Evolutionary conservation across 2,113 vertebrate species (phyloP).

Genomic region (Seriola quinqueradiata): DNA sequence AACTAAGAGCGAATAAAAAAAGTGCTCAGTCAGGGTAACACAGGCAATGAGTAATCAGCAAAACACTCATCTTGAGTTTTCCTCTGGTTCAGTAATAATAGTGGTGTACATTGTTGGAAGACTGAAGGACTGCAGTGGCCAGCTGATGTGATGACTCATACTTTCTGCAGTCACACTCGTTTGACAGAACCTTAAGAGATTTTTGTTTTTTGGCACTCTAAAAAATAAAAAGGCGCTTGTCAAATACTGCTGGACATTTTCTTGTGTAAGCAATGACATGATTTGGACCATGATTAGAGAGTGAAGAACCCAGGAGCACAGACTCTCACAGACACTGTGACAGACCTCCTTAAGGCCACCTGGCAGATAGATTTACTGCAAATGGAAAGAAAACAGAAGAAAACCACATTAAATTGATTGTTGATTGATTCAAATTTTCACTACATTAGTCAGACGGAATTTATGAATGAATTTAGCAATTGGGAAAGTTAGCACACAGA

Average conservation of each 20-base stretch:
- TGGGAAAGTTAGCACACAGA: constrained; percentile 7
- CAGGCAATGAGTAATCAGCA: constrained; percentile 42
- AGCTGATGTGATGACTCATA: constrained; percentile 8
- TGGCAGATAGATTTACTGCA: constrained; percentile 78
- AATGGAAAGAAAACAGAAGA: constrained; percentile 55
- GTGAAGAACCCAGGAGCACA: constrained; percentile 43
- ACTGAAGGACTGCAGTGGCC: constrained; percentile 31
- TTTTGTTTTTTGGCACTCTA: constrained; percentile 63
- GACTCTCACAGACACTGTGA: constrained; percentile 46
- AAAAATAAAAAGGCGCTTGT: constrained; percentile 54
- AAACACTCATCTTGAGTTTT: constrained; percentile 20
- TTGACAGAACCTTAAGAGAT: not conserved
- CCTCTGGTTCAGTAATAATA: constrained; percentile 28
- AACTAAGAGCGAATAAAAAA: constrained; percentile 52
- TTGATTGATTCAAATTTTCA: not conserved
- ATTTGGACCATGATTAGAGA: constrained; percentile 38
- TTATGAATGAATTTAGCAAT: not conserved
- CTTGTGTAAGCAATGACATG: constrained; percentile 29
- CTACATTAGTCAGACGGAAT: not conserved
- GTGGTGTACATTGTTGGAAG: constrained; percentile 42
- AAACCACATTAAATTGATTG: constrained; percentile 41
- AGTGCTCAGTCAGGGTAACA: constrained; percentile 72
- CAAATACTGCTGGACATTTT: constrained; percentile 52
- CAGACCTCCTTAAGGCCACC: constrained; percentile 63
- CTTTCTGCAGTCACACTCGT: constrained; percentile 33